Percentiles rank a stretch among this genome's conserved stretches.
phyloP scores from a whole-genome alignment of 2,113 vertebrate genomes.

The Junco hyemalis region DNA sequence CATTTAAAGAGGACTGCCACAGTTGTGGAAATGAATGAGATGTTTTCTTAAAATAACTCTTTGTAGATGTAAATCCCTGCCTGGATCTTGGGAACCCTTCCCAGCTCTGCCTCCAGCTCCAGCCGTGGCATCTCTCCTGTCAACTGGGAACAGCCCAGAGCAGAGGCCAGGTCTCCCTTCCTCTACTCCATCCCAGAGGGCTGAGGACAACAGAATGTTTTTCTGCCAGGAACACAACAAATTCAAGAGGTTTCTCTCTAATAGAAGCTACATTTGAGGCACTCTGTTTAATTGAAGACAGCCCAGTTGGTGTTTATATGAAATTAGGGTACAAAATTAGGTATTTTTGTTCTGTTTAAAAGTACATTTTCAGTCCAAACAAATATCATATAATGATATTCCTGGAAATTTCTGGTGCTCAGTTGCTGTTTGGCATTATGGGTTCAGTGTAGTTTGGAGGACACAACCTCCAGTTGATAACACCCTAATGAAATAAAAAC shows the following conservation, averaged over 20 bases:
- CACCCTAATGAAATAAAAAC: neutral
- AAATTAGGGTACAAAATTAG: neutral
- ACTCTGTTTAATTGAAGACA: neutral
- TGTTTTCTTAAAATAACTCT: slow-evolving; percentile 47
- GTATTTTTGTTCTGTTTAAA: neutral
- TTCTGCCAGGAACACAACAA: neutral
- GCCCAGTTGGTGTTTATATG: neutral
- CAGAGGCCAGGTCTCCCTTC: neutral
- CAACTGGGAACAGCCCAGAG: slow-evolving; percentile 18
- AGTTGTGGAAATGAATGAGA: slow-evolving; percentile 30
- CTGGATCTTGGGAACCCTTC: neutral
- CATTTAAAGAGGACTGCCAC: slow-evolving; percentile 1
- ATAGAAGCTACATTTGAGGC: neutral
- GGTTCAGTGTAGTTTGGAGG: neutral
- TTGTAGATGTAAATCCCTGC: slow-evolving; percentile 40
- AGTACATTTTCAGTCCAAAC: neutral
- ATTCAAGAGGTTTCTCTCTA: neutral
- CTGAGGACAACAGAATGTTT: neutral
- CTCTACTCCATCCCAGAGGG: neutral
- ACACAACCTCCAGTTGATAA: neutral
- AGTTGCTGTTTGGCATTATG: neutral
- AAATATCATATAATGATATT: neutral
- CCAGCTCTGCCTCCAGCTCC: neutral
- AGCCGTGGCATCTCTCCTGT: slow-evolving; percentile 16
- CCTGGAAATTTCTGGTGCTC: neutral